phyloP scores from a whole-genome alignment of 1,140 invertebrate species.

The Hypsibius dujardini region DNA sequence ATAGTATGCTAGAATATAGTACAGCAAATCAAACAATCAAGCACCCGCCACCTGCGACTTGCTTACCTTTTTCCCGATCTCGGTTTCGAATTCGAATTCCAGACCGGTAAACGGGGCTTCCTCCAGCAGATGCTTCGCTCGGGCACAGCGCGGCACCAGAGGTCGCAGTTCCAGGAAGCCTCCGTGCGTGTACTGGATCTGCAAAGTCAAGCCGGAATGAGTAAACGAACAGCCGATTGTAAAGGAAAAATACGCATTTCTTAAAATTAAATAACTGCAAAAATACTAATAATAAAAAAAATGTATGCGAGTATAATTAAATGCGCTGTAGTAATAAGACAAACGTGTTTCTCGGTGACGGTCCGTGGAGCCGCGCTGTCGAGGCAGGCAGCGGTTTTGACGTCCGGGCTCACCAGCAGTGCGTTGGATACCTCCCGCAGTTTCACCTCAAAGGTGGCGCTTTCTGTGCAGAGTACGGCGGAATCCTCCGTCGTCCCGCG shows the following conservation, averaged over 20 bases:
- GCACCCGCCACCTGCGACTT: too few relatives aligned
- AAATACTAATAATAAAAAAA: background rate
- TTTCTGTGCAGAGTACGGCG: background rate
- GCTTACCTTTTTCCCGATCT: constrained; percentile 1
- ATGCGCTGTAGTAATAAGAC: too few relatives aligned
- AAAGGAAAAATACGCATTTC: too few relatives aligned
- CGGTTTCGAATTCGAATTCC: background rate
- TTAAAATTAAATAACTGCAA: background rate
- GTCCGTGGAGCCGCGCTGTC: background rate
- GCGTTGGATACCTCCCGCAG: background rate
- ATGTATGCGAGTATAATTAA: background rate
- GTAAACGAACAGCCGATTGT: too few relatives aligned
- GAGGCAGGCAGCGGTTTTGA: background rate
- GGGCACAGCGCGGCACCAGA: background rate
- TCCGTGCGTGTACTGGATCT: background rate
- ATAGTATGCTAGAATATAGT: too few relatives aligned
- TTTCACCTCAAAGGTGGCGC: background rate
- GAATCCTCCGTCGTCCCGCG: background rate
- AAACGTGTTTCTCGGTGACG: background rate
- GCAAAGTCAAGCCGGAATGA: background rate
- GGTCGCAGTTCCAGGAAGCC: constrained; percentile 1
- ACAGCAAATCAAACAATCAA: too few relatives aligned
- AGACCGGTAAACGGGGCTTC: background rate
- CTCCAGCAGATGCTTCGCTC: background rate
- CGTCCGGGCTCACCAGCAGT: background rate